These are phyloP conservation scores for Willowsia nigromaculata DNA, from an alignment of 2,888 invertebrate genomes.

Conservation along the genomic window DNA sequence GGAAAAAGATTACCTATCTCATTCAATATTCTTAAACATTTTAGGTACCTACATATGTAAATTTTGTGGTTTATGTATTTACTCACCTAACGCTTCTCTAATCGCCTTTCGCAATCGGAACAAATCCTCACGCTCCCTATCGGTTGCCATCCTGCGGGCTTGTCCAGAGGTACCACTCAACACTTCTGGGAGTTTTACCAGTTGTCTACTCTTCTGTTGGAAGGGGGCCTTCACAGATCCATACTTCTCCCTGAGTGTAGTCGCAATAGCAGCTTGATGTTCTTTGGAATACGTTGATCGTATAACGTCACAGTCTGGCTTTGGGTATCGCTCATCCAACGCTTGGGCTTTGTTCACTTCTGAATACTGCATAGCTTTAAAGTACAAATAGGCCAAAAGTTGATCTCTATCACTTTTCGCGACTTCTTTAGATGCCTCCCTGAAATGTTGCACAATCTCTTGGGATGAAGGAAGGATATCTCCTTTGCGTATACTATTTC, in stretches of 20 bases:
- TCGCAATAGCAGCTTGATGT: slow-evolving; percentile 49
- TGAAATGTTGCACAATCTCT: slow-evolving; percentile 67
- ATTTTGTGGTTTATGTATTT: background rate
- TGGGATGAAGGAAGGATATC: slow-evolving; percentile 62
- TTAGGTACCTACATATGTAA: no score
- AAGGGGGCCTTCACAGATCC: slow-evolving; percentile 28
- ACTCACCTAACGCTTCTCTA: slow-evolving; percentile 23
- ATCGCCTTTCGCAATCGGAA: background rate
- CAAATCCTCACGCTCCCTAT: slow-evolving; percentile 27
- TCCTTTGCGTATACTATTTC: slow-evolving; percentile 70
- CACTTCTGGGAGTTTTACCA: slow-evolving; percentile 6
- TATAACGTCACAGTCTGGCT: slow-evolving; percentile 64
- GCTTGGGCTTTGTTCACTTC: slow-evolving; percentile 75
- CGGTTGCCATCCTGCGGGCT: slow-evolving; percentile 53
- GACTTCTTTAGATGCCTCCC: background rate
- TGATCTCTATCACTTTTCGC: slow-evolving; percentile 7
- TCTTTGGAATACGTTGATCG: slow-evolving; percentile 71
- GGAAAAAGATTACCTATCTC: background rate
- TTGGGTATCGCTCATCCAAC: slow-evolving; percentile 74
- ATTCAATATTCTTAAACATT: no score
- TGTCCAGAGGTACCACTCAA: background rate
- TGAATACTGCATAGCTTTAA: slow-evolving; percentile 75
- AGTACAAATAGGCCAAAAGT: slow-evolving; percentile 51
- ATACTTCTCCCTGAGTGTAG: background rate
- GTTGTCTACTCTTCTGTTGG: slow-evolving; percentile 10